These are phyloP conservation scores for Dolichoris vasculosae DNA, from an alignment of 1,140 invertebrate species.

Conservation along the genomic window DNA sequence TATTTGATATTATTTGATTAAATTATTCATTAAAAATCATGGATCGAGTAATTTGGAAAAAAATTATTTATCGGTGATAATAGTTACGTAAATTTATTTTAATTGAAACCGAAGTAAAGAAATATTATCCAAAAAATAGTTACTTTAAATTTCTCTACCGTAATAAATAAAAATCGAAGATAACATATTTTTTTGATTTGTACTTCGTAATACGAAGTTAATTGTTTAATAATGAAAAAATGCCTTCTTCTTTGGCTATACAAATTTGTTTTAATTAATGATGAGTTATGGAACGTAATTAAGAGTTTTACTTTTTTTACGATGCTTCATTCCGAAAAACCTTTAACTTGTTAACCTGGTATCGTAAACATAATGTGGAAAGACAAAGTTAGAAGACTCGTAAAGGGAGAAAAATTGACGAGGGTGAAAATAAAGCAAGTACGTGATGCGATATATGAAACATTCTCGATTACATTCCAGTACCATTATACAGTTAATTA, in stretches of 20 bases:
- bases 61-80: too few species aligned
- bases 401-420: constrained; percentile 59
- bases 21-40: too few species aligned
- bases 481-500: constrained; percentile 53
- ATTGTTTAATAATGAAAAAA: constrained; percentile 37
- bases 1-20: too few species aligned
- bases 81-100: too few species aligned
- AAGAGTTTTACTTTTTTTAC: constrained; percentile 1
- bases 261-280: constrained; percentile 49
- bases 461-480: background rate
- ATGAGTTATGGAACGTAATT: constrained; percentile 41
- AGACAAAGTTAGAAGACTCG: constrained; percentile 52
- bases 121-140: too few species aligned
- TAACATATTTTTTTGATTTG: too few species aligned
- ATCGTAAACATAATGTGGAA: constrained; percentile 23
- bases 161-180: too few species aligned
- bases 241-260: background rate
- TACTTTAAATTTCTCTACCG: too few species aligned
- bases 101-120: too few species aligned
- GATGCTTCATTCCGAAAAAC: background rate
- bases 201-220: background rate
- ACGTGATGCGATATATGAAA: background rate
- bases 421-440: constrained; percentile 12
- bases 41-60: too few species aligned
- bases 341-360: background rate